These are phyloP conservation scores for Tapirus indicus DNA, from an alignment of 2,797 vertebrate genomes.

Conservation along the genomic window DNA sequence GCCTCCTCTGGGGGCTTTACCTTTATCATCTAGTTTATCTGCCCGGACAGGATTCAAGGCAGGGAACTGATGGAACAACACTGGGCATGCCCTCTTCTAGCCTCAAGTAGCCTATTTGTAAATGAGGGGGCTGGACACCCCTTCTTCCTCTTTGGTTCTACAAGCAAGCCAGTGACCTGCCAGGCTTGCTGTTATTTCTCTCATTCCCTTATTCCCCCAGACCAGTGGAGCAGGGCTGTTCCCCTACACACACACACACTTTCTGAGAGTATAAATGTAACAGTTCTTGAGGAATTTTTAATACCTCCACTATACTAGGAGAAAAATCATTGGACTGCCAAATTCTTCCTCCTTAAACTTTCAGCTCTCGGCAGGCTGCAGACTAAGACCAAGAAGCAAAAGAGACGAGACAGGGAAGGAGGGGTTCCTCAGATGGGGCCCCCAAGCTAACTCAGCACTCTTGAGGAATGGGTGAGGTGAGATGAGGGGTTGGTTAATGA, in stretches of 20 bases:
- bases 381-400: conserved; percentile 55
- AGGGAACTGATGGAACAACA: conserved; percentile 23
- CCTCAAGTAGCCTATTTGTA: neutral
- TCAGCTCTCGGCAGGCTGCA: neutral
- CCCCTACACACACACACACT: neutral
- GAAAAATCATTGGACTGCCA: conserved; percentile 15
- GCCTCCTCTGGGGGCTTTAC: neutral
- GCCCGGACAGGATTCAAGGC: neutral
- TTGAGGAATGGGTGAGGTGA: neutral
- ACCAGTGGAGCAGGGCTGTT: neutral
- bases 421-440: neutral
- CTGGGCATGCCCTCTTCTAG: neutral
- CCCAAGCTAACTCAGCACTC: conserved; percentile 31
- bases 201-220: neutral
- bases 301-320: conserved; percentile 14
- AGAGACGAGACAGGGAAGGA: neutral
- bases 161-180: neutral
- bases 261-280: conserved; percentile 20
- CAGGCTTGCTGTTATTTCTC: neutral
- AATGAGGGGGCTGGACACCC: neutral
- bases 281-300: conserved; percentile 60
- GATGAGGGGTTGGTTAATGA: neutral
- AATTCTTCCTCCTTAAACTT: conserved; percentile 50
- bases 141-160: conserved; percentile 22
- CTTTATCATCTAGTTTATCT: conserved; percentile 46